phyloP scores from a whole-genome alignment of 2,113 vertebrate genomes.

The Diphyllodes magnificus region DNA sequence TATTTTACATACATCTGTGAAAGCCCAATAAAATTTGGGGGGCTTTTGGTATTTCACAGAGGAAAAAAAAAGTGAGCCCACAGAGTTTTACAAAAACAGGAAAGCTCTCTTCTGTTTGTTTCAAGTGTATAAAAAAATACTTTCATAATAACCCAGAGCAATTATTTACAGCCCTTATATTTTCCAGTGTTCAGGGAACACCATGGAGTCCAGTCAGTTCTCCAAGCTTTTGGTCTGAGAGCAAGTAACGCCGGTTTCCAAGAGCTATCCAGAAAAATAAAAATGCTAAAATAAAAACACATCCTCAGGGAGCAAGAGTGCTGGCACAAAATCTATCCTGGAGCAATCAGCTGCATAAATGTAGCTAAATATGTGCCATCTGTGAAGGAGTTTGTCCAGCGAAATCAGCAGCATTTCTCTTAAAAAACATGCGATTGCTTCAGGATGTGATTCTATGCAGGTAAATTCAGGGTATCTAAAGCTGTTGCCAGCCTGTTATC shows the following conservation, averaged over 20 bases:
- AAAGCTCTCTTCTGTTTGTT: not conserved
- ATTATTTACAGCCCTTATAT: not conserved
- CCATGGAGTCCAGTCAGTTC: not conserved
- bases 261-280: slow-evolving; percentile 1
- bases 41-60: not conserved
- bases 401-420: not conserved
- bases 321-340: slow-evolving; percentile 15
- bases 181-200: not conserved
- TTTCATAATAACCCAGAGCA: not conserved
- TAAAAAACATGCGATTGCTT: not conserved
- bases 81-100: not conserved
- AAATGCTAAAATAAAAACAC: not conserved
- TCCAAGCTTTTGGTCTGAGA: not conserved
- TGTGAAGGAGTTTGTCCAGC: not conserved
- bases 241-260: not conserved
- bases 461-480: slow-evolving; percentile 3
- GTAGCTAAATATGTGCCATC: slow-evolving; percentile 29
- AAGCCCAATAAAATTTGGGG: not conserved
- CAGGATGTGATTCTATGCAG: not conserved
- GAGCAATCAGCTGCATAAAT: slow-evolving; percentile 35
- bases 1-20: not conserved
- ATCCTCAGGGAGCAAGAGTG: not conserved
- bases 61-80: not conserved
- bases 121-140: not conserved
- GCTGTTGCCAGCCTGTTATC: not conserved